These are phyloP conservation scores for Tinea trinotella DNA, from an alignment of 2,888 invertebrate genomes.

Conservation along the genomic window DNA sequence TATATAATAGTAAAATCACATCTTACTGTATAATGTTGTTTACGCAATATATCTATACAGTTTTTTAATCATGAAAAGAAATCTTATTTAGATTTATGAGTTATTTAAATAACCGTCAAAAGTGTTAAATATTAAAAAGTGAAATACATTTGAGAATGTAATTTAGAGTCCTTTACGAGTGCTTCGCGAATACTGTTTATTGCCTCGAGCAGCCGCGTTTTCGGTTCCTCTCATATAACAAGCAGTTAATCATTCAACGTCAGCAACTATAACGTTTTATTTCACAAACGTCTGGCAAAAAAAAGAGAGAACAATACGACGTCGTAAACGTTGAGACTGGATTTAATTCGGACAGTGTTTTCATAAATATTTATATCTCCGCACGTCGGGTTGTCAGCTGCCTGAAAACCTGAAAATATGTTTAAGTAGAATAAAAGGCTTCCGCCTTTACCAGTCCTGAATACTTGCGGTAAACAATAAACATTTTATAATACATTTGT, in stretches of 20 bases:
- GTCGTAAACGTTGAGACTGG: conserved; percentile 38
- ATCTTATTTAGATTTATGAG: too few relatives aligned
- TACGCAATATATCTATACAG: neutral
- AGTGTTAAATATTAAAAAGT: conserved; percentile 4
- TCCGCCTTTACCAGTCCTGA: conserved; percentile 9
- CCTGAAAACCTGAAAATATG: conserved; percentile 38
- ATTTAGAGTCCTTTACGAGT: conserved; percentile 12
- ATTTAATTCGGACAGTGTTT: conserved; percentile 45
- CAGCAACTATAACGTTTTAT: conserved; percentile 33
- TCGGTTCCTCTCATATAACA: conserved; percentile 24
- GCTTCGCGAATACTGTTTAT: conserved; percentile 10
- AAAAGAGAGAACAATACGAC: conserved; percentile 29
- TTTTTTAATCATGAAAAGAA: too few relatives aligned
- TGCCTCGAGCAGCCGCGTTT: conserved; percentile 13
- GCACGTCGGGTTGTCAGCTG: conserved; percentile 20
- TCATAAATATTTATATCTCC: conserved; percentile 48
- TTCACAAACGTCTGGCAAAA: conserved; percentile 35
- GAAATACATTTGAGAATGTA: conserved; percentile 6
- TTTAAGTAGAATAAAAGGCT: conserved; percentile 27
- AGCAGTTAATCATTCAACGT: conserved; percentile 40
- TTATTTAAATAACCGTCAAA: too few relatives aligned
- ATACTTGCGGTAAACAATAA: conserved; percentile 4
- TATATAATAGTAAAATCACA: conserved; percentile 27
- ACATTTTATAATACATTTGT: neutral
- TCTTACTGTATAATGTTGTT: neutral